Evolutionary conservation across 1,140 invertebrate genomes (phyloP).

Genomic region (Belonocnema kinseyi): DNA sequence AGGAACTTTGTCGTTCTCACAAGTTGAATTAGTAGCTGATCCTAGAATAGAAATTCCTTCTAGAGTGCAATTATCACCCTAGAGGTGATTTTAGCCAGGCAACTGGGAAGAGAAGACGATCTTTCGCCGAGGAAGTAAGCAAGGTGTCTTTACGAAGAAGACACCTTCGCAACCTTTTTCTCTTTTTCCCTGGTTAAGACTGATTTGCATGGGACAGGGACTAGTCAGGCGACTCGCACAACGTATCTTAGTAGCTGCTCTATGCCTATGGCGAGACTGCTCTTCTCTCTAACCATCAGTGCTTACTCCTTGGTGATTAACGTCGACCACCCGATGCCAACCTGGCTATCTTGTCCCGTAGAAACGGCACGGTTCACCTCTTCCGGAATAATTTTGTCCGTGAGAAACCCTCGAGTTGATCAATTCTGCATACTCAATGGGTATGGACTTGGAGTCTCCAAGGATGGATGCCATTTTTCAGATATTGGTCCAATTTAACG

Average conservation of each 20-base stretch:
- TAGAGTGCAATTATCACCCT: too few relatives aligned
- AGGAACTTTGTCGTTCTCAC: too few relatives aligned
- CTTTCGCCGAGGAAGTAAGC: background rate
- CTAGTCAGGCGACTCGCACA: conserved; percentile 31
- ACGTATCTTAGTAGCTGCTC: conserved; percentile 37
- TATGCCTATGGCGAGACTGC: conserved; percentile 39
- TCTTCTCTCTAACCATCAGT: conserved; percentile 39
- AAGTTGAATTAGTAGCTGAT: too few relatives aligned
- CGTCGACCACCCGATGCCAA: conserved; percentile 39
- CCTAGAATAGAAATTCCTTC: too few relatives aligned
- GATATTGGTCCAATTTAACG: background rate
- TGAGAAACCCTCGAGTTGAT: conserved; percentile 25
- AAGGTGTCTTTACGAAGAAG: background rate
- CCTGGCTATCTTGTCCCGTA: conserved; percentile 37
- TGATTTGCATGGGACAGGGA: conserved; percentile 38
- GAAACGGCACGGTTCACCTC: conserved; percentile 28
- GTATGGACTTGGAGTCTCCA: background rate
- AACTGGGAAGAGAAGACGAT: background rate
- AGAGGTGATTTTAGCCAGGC: too few relatives aligned
- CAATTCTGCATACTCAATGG: conserved; percentile 17
- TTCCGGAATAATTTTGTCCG: conserved; percentile 37
- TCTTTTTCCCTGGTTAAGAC: conserved; percentile 18
- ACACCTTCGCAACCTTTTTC: background rate
- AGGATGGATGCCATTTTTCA: background rate
- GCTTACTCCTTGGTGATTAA: conserved; percentile 34